Conservation (phyloP, 2,888 invertebrate genomes). For the Heteropelma amictum region DNA sequence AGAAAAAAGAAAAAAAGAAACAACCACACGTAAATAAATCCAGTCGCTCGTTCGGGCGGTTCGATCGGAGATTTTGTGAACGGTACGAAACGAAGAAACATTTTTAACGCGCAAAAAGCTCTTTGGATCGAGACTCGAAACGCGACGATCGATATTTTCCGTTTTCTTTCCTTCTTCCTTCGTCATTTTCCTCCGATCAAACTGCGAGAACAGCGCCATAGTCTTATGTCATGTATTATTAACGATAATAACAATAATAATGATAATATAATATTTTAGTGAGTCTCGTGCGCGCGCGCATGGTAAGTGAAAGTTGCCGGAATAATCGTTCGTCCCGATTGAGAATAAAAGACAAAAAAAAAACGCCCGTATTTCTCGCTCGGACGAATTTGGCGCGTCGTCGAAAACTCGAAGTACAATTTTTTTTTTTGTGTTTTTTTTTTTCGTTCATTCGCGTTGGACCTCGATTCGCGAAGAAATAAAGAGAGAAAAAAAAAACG, state of each 20-base stretch:
- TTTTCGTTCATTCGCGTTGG: neutral
- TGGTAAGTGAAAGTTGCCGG: constrained; percentile 72
- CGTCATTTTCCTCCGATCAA: constrained; percentile 63
- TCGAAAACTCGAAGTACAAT: too few relatives aligned
- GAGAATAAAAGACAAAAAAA: constrained; percentile 25
- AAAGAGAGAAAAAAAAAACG: neutral
- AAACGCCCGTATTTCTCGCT: constrained; percentile 7
- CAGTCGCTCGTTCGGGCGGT: constrained; percentile 71
- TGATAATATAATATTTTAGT: constrained; percentile 65
- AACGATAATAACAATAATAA: constrained; percentile 34
- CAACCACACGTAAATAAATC: constrained; percentile 67
- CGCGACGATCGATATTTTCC: neutral
- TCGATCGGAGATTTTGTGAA: too few relatives aligned
- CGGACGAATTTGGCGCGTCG: too few relatives aligned
- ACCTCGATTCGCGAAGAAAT: constrained; percentile 12
- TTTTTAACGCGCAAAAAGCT: constrained; percentile 18
- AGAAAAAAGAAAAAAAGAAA: constrained; percentile 55
- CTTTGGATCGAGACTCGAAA: neutral
- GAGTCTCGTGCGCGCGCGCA: constrained; percentile 73
- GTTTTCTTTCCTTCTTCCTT: neutral
- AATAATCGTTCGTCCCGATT: constrained; percentile 19
- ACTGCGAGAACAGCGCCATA: constrained; percentile 73
- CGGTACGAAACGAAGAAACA: constrained; percentile 42
- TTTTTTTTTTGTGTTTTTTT: neutral
- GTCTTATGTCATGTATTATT: constrained; percentile 70